Conservation (phyloP, 2,113 vertebrate species). For the Microcebus griseorufus region DNA sequence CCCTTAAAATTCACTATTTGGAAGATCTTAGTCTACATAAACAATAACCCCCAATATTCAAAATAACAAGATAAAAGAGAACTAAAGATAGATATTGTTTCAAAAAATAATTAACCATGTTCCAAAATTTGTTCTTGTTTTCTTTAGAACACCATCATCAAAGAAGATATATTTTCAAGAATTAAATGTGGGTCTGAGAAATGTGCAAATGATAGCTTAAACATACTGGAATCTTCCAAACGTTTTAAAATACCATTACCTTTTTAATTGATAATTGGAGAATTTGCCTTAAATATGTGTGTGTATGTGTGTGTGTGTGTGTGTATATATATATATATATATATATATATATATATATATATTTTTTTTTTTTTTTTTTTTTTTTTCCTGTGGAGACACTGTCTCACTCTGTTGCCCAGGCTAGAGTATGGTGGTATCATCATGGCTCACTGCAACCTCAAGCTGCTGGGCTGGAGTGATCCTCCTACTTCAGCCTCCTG, state of each 20-base stretch:
- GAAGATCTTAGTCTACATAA: background rate
- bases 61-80: too few relatives aligned
- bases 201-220: background rate
- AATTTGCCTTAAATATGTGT: background rate
- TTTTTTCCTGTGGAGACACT: background rate
- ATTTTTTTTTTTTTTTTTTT: too few relatives aligned
- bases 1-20: background rate
- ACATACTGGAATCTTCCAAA: background rate
- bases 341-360: too few relatives aligned
- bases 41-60: too few relatives aligned
- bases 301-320: too few relatives aligned
- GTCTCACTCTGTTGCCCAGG: too few relatives aligned
- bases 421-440: too few relatives aligned
- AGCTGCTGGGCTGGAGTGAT: too few relatives aligned
- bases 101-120: background rate
- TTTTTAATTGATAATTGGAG: background rate
- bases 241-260: background rate
- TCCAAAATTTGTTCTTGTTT: background rate
- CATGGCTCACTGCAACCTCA: too few relatives aligned
- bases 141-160: background rate
- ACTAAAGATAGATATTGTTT: background rate
- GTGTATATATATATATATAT: too few relatives aligned
- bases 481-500: too few relatives aligned
- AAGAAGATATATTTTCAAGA: background rate
- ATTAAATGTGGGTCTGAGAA: background rate